Evolutionary conservation across 2,888 invertebrate genomes (phyloP), one percentile per base, ranked within the genome.

Genomic region (Tipula confusa): DNA sequence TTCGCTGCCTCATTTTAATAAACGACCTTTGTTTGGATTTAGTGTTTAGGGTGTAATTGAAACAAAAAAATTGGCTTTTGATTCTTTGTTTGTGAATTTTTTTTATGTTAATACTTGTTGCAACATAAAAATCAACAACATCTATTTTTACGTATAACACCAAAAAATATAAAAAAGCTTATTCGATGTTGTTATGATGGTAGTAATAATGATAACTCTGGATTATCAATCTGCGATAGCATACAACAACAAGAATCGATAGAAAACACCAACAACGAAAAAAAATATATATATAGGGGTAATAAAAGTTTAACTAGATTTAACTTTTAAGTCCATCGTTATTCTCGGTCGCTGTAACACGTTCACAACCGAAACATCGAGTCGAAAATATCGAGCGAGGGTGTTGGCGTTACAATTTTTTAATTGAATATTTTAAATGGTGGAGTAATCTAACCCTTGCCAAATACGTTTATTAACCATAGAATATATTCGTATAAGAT

Each of bases 301-400:
- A 64, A 64, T 64, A 64, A 64, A 64, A 64, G 64, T 64, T 64
- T 18, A 64, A 64, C 64, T 18, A 64, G 64, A 64, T 64, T 64
- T 24, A 64, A 64, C 64, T 64, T 64, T 64, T 64, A 64, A 64
- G 64, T 64, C 24, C 64, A 24, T 64, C 43, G n/a, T n/a, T 43
- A 43, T 43, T 43, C 43, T 64, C 64, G 64, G n/a, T n/a, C 64
- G 18, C 24, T 6, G 64, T 64, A 43, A n/a, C 2, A 43, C 15
- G 7, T 43, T 15, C 15, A 15, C 64, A 13, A 24, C 64, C 64
- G 24, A 64, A 24, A n/a, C 2, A n/a, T n/a, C n/a, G 64, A 24
- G 64, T 24, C 7, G 1, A 5, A 4, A 6, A 9, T 64, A 64
- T 9, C 1, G 9, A 24, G 0, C 24, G 64, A n/a, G 0, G 2